A percentile compares a stretch with the other conserved stretches of the same genome.
These are phyloP conservation scores for Eulithis testata DNA, from an alignment of 2,888 invertebrate species.

Conservation along the genomic window DNA sequence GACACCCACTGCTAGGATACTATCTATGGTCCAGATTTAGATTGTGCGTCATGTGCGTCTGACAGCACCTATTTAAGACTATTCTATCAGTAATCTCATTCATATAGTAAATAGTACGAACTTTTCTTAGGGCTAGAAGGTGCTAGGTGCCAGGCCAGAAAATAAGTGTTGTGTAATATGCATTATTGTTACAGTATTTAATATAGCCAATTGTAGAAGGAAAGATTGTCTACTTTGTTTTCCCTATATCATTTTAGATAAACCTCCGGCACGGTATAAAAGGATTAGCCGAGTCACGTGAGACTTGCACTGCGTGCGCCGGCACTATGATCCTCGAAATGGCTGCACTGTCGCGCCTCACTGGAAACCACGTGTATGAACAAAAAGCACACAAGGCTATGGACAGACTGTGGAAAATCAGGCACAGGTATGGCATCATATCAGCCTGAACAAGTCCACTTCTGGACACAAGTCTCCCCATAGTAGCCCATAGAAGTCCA, in stretches of 20 bases:
- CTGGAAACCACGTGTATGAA: slow-evolving; percentile 96
- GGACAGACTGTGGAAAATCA: slow-evolving; percentile 97
- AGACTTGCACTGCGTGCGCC: slow-evolving; percentile 99
- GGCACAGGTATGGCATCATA: slow-evolving; percentile 86
- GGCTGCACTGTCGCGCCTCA: slow-evolving; percentile 96
- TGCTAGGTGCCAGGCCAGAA: no score
- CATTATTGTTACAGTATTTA: no score
- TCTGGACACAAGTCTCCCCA: neutral
- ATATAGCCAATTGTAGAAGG: neutral
- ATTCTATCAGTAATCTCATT: no score
- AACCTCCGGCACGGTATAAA: slow-evolving; percentile 94
- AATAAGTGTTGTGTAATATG: no score
- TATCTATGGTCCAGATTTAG: no score
- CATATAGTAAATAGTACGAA: no score
- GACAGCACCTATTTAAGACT: no score
- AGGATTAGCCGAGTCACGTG: slow-evolving; percentile 89
- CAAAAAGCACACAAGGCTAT: slow-evolving; percentile 97
- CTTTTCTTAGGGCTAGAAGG: no score
- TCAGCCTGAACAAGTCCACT: neutral
- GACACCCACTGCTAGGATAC: no score
- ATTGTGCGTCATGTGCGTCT: no score
- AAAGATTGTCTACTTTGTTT: neutral
- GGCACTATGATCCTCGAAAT: slow-evolving; percentile 99
- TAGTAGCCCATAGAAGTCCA: no score
- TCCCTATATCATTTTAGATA: slow-evolving; percentile 77